Base-by-base conservation (phyloP, 2,797 vertebrate genomes). In the Spondyliosoma cantharus region DNA sequence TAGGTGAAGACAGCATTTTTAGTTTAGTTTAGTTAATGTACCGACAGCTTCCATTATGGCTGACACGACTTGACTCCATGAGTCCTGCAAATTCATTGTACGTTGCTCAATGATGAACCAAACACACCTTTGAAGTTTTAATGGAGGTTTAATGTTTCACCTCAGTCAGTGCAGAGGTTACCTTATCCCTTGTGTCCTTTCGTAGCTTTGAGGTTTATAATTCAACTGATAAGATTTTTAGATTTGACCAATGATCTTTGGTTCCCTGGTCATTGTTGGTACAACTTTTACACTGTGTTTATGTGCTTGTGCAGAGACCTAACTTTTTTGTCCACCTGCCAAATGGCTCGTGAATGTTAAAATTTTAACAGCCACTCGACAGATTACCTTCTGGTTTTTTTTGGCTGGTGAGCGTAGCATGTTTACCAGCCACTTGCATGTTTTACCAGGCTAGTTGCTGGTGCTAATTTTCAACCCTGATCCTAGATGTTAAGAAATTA, bases 131-230 rank as follows among this genome's bases (percentile, higher is more conserved):
- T 1, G 15, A 50, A 5, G 22, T 50, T 67, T 61, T 56, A 3
- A 63, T 64, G 1, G 20, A 42, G 20, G 50, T 57, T 83, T 49
- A 71, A 63, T 78, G 4, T 76, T 80, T 76, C 11, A 73, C 52
- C 0, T 37, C 7, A 49, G 27, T 6, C 13, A 60, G 17, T 22
- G 15, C 49, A 82, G 46, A 59, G 45, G 20, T 65, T 42, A 62
- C 9, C 3, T 15, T 66, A 57, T 61, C 17, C 3, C 27, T 52
- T 5, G 20, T 9, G 15, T 53, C 19, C 1, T n/a, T 14, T 50
- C 16, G 11, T 11, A 54, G 17, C 14, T 45, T n/a, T 45, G 5
- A 73, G 8, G 0, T 27, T 2, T 72, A 43, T 72, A 11, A 37
- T 19, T 14, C 45, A 8, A 14, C 4, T 29, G 9, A 52, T 9